Evolutionary conservation across 2,113 vertebrate genomes (phyloP).

Genomic region (Serinus canaria): DNA sequence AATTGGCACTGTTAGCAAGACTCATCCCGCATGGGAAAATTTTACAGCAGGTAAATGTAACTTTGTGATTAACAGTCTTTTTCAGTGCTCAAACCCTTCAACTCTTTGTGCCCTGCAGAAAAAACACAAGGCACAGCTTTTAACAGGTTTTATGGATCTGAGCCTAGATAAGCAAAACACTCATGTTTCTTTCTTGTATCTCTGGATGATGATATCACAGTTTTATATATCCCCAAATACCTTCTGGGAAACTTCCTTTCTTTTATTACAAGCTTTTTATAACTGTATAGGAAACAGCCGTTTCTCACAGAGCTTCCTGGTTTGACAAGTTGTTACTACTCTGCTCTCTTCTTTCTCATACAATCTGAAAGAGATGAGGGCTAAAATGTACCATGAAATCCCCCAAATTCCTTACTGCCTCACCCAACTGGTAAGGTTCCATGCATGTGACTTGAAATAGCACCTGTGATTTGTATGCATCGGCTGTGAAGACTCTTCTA

Average conservation of each 20-base stretch:
- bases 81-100: neutral
- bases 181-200: neutral
- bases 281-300: neutral
- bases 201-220: neutral
- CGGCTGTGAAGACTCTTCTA: neutral
- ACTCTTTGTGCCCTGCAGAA: neutral
- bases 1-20: neutral
- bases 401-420: neutral
- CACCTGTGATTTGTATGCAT: neutral
- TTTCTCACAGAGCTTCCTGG: neutral
- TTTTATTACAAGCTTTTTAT: neutral
- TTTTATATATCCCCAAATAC: neutral
- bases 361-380: neutral
- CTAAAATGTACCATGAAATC: neutral
- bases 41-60: neutral
- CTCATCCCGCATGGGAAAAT: neutral
- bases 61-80: neutral
- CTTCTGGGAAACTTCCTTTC: neutral
- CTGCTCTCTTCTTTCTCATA: neutral
- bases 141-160: neutral
- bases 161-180: neutral
- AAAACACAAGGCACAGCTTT: neutral
- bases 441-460: neutral
- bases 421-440: neutral
- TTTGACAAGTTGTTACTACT: neutral